Evolutionary conservation across 2,797 vertebrate genomes (phyloP).

Genomic region (Antrozous pallidus): DNA sequence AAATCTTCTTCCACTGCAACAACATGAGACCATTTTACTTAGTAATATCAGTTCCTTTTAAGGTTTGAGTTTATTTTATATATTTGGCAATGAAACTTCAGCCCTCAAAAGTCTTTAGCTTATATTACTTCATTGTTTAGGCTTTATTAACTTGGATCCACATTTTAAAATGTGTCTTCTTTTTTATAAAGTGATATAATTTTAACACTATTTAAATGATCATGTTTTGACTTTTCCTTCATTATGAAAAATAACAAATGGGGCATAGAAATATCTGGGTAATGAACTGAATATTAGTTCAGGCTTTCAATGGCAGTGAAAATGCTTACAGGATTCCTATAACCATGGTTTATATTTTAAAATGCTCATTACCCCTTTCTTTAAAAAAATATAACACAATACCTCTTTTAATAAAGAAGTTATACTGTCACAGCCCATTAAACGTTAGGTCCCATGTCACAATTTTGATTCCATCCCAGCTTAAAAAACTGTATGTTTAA

Average conservation of each 20-base stretch:
- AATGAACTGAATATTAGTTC: slow-evolving; percentile 58
- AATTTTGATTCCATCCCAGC: neutral
- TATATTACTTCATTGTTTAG: slow-evolving; percentile 22
- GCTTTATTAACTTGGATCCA: slow-evolving; percentile 41
- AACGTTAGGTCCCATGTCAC: neutral
- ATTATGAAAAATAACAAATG: slow-evolving; percentile 69
- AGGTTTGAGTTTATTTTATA: neutral
- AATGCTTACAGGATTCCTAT: slow-evolving; percentile 37
- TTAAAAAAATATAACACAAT: neutral
- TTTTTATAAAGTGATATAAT: slow-evolving; percentile 27
- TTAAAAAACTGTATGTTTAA: slow-evolving; percentile 26
- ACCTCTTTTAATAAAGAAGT: slow-evolving; percentile 20
- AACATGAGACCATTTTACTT: neutral
- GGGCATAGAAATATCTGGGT: slow-evolving; percentile 42
- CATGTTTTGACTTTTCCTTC: slow-evolving; percentile 55
- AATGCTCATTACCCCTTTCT: neutral
- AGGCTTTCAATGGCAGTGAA: slow-evolving; percentile 47
- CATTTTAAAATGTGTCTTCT: neutral
- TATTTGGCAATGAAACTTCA: neutral
- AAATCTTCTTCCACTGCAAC: neutral
- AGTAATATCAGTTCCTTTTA: slow-evolving; percentile 22
- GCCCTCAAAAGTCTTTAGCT: neutral
- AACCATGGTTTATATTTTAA: slow-evolving; percentile 30
- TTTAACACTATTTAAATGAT: slow-evolving; percentile 50
- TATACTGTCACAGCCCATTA: slow-evolving; percentile 21